phyloP scores from a whole-genome alignment of 2,888 invertebrate genomes.

The Sinelater perroti region DNA sequence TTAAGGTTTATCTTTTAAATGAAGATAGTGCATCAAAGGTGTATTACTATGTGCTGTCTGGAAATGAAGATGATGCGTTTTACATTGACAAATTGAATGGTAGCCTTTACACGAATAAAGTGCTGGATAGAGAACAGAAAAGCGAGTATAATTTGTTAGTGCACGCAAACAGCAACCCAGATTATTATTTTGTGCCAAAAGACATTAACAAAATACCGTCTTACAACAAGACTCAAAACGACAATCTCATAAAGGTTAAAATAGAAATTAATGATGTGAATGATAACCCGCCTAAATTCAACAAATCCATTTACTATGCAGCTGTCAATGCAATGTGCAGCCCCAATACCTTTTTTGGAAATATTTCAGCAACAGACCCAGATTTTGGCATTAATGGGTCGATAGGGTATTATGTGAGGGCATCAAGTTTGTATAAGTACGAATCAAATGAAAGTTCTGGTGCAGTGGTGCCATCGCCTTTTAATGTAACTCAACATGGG shows the following conservation, averaged over 20 bases:
- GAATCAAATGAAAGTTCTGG: constrained; percentile 80
- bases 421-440: constrained; percentile 83
- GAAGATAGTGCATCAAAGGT: constrained; percentile 83
- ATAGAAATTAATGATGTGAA: constrained; percentile 83
- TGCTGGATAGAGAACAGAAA: constrained; percentile 83
- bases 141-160: constrained; percentile 79
- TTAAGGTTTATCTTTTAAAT: constrained; percentile 78
- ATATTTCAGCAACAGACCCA: constrained; percentile 81
- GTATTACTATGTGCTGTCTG: constrained; percentile 83
- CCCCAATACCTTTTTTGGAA: constrained; percentile 76
- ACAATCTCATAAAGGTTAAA: constrained; percentile 75
- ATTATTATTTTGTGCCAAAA: constrained; percentile 69
- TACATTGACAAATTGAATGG: constrained; percentile 83
- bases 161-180: constrained; percentile 84
- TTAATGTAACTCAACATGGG: constrained; percentile 78
- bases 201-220: constrained; percentile 61
- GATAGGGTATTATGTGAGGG: constrained; percentile 81
- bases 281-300: constrained; percentile 78
- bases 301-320: constrained; percentile 55
- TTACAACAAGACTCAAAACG: constrained; percentile 59
- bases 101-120: constrained; percentile 78
- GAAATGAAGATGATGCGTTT: constrained; percentile 81
- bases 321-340: constrained; percentile 81
- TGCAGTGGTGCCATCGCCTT: constrained; percentile 89
- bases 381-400: constrained; percentile 87